A percentile compares a stretch with the other conserved stretches of the same genome.
Conservation (phyloP, 2,113 vertebrate genomes). For the Micronycteris hirsuta region DNA sequence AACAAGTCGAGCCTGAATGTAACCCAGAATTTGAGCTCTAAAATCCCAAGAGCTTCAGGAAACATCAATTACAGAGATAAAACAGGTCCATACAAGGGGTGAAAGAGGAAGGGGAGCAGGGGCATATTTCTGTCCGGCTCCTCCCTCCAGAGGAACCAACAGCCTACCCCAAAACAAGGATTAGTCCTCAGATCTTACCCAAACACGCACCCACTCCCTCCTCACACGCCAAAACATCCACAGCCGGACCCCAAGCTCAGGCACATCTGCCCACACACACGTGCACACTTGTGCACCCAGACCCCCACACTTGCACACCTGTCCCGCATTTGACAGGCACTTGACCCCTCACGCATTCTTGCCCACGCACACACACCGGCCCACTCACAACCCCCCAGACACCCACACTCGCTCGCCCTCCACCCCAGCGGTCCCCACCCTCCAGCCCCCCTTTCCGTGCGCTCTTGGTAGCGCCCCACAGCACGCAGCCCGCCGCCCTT, state of each 20-base stretch:
- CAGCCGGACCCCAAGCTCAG: not conserved
- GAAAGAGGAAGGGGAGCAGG: not conserved
- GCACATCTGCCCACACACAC: not conserved
- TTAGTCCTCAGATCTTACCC: not conserved
- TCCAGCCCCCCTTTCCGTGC: rapidly evolving
- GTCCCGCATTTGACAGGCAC: not conserved
- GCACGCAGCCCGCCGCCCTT: not conserved
- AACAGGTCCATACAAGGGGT: not conserved
- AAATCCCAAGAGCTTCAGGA: not conserved
- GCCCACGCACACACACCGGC: not conserved
- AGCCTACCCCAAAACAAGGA: not conserved
- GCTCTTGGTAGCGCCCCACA: not conserved
- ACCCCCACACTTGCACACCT: not conserved
- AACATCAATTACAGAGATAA: not conserved
- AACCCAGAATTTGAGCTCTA: not conserved
- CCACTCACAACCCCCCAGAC: not conserved
- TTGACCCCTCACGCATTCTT: not conserved
- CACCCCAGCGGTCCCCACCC: not conserved
- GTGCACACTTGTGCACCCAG: not conserved
- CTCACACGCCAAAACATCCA: not conserved
- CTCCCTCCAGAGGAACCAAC: not conserved
- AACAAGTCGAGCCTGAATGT: not conserved
- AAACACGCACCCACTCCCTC: not conserved
- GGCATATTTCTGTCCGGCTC: not conserved
- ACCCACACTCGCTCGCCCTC: not conserved